Base-by-base conservation (phyloP, 2,113 vertebrate genomes). In the Meriones unguiculatus region DNA sequence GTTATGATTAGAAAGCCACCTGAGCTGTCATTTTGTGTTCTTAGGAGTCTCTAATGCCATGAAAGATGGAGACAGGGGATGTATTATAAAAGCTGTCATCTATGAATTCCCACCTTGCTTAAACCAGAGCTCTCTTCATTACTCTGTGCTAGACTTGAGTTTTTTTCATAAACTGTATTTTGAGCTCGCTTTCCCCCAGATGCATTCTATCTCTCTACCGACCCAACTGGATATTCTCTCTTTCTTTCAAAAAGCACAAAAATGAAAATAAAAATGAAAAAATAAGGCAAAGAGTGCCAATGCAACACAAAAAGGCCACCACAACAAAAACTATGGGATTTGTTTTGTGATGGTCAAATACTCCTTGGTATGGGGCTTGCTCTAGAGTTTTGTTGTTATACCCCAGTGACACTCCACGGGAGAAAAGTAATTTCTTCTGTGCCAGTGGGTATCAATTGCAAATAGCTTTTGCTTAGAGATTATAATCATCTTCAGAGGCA, bases 111-210 rank as follows among this genome's bases (percentile, higher is more conserved):
- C 72, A 50, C 15, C 46, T 90, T 62, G 24, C 35, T 87, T 65
- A 46, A 91, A 94, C 10, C 11, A 87, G 57, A 86, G 62, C 15
- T 13, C 62, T 91, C n/a, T 87, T 94, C 41, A 85, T 95, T 97
- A 57, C 41, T 95, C 22, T 75, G 13, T 80, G 32, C 30, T 75
- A 94, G 73, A 78, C 38, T 72, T 62, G 57, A 38, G 20, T 28
- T 38, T 84, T 62, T 84, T 80, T 62, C n/a, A 41, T 41, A 28
- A 22, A 62, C 41, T 62, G 14, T 62, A 62, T 41, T 62, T 64
- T 41, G 81, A 64, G 7, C 3, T 28, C 30, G 25, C 22, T 84
- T 84, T 59, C 24, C 0, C 7, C 22, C 14, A 10, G 30, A 84
- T 41, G 8, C 13, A 28, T 41, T 64, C 59, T 28, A 30, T 13